Evolutionary conservation across 2,113 vertebrate genomes (phyloP), one percentile per base, ranked within the genome.

Genomic region (Natator depressus): DNA sequence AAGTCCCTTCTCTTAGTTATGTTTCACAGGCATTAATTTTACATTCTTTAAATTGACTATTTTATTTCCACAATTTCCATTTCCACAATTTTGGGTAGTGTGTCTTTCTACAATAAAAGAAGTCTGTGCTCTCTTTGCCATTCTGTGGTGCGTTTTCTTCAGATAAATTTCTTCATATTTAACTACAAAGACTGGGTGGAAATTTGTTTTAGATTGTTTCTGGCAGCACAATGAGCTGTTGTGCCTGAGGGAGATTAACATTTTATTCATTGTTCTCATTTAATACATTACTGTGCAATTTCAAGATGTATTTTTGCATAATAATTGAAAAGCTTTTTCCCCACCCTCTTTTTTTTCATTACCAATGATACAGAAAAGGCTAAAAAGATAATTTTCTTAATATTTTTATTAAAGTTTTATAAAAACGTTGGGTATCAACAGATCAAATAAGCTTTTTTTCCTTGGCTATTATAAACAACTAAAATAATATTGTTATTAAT

Each of bases 121-220:
- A 42, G 83, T 95, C 20, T 94, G 76, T 94, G 13, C 85, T 93
- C 50, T 86, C 78, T 96, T 93, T 93, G n/a, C 54, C 93, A 5
- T 47, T 89, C 75, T 91, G 8, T 57, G 94, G 88, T 94, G 42
- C 82, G 78, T 96, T 96, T 97, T 91, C 82, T 95, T 96, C 78
- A 96, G 88, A 50, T 95, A 85, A 95, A 96, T 88, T 82, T 96
- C 96, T 96, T 97, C 75, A 55, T 94, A 89, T 97, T 96, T 96
- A 91, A 95, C 97, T 97, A 97, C 96, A 97, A 96, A 97, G 94
- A 81, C 72, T 91, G 88, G 20, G 2, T 86, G 93, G 93, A 98
- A 97, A 94, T 96, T 97, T 95, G 89, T 69, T 97, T 97, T 90
- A 92, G 89, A 96, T 97, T 95, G 95, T 96, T 97, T 96, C 92